Percentiles rank a stretch among this genome's conserved stretches.
Evolutionary conservation across 1,140 invertebrate species (phyloP).

Genomic region (Capitella teleta): DNA sequence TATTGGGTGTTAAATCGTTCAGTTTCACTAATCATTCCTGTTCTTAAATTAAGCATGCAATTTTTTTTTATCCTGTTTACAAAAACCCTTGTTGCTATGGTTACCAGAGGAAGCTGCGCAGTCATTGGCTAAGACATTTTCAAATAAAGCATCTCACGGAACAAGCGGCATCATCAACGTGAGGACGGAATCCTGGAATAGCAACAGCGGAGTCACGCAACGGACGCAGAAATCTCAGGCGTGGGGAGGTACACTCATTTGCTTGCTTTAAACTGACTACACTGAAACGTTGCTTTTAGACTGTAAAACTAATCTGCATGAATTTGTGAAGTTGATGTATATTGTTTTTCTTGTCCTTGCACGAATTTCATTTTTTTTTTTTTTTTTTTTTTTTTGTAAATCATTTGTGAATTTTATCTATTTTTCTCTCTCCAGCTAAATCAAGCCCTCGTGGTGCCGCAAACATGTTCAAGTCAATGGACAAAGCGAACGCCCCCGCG

Average conservation of each 20-base stretch:
- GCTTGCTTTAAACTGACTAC: neutral
- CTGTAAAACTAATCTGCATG: slow-evolving; percentile 1
- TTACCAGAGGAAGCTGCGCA: neutral
- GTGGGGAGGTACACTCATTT: neutral
- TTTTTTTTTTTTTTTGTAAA: too few relatives aligned
- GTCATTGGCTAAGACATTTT: neutral
- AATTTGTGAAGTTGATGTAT: too few relatives aligned
- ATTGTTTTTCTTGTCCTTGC: too few relatives aligned
- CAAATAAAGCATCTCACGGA: neutral
- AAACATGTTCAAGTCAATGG: slow-evolving; percentile 36
- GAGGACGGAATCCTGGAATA: slow-evolving; percentile 1
- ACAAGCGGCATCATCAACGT: neutral
- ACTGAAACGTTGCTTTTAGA: neutral
- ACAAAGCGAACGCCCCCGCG: slow-evolving; percentile 18
- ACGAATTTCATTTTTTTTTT: too few relatives aligned
- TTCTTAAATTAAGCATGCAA: too few relatives aligned
- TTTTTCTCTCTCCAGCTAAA: neutral
- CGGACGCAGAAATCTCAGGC: neutral
- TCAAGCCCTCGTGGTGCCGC: slow-evolving; percentile 26
- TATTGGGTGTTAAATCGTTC: too few relatives aligned
- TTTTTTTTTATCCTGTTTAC: too few relatives aligned
- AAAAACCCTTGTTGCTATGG: too few relatives aligned
- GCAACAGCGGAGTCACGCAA: neutral
- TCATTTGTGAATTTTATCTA: too few relatives aligned
- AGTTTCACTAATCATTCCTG: too few relatives aligned